Conservation (phyloP, 2,888 invertebrate genomes). For the Philopedon plagiatum region DNA sequence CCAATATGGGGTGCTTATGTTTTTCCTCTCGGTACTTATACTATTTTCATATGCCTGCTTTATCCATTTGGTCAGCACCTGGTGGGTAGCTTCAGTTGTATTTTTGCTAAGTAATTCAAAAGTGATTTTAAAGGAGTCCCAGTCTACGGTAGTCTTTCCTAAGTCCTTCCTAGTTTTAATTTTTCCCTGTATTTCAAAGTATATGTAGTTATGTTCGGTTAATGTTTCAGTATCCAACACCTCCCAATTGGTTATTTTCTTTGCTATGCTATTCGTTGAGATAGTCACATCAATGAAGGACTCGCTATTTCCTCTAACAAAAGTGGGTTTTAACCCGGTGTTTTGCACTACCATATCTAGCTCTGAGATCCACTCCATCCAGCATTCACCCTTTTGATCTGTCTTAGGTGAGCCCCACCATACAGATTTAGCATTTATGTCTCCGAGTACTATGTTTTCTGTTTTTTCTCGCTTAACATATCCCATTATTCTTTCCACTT, state of each 20-base stretch:
- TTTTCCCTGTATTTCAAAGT: background rate
- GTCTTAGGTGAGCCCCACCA: background rate
- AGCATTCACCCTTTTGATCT: background rate
- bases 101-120: too few species aligned
- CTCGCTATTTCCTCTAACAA: background rate
- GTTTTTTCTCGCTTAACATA: too few species aligned
- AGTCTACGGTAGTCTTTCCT: too few species aligned
- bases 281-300: background rate
- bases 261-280: background rate
- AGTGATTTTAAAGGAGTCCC: too few species aligned
- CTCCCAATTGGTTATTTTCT: background rate
- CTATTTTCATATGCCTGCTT: too few species aligned
- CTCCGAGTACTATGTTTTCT: background rate
- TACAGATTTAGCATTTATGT: background rate
- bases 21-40: too few species aligned
- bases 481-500: too few species aligned
- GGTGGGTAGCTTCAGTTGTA: too few species aligned
- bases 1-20: too few species aligned
- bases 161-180: too few species aligned
- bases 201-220: background rate
- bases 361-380: background rate
- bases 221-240: background rate
- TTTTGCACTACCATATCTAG: background rate
- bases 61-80: too few species aligned
- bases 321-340: background rate